These are phyloP conservation scores for Harpegnathos saltator DNA, from an alignment of 1,140 invertebrate genomes.

Conservation along the genomic window DNA sequence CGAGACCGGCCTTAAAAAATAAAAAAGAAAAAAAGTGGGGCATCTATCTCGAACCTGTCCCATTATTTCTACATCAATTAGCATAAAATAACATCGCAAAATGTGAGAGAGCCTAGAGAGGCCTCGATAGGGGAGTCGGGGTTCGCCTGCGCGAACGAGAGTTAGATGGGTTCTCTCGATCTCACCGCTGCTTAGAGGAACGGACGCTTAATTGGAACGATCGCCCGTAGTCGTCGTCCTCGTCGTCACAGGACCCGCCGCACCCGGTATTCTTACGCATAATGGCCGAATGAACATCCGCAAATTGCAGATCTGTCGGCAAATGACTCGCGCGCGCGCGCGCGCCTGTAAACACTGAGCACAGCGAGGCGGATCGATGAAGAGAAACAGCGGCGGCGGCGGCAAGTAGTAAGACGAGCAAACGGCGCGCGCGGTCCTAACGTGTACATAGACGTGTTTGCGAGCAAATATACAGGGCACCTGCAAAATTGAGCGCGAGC, in stretches of 20 bases:
- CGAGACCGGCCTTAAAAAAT: no score
- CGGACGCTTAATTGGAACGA: constrained; percentile 7
- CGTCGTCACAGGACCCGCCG: not conserved
- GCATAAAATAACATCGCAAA: not conserved
- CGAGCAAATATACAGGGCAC: constrained; percentile 57
- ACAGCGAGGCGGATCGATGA: constrained; percentile 28
- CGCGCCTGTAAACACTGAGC: constrained; percentile 45
- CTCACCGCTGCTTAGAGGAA: not conserved
- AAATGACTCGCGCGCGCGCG: constrained; percentile 51
- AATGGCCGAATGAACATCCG: constrained; percentile 33
- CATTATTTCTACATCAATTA: not conserved
- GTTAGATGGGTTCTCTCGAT: not conserved
- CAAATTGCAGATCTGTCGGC: constrained; percentile 60
- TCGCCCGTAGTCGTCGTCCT: constrained; percentile 2
- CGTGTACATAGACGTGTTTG: constrained; percentile 60
- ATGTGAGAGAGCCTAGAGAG: no score
- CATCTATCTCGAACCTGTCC: no score
- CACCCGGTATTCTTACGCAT: constrained; percentile 1
- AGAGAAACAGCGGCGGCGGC: not conserved
- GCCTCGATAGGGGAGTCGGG: no score
- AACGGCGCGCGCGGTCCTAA: constrained; percentile 41
- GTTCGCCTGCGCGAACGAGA: no score
- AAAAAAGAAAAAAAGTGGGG: no score
- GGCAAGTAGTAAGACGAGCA: constrained; percentile 46
- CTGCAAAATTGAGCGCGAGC: constrained; percentile 58